Base-by-base conservation (phyloP, 2,113 vertebrate genomes). In the Pachypanchax playfairii region DNA sequence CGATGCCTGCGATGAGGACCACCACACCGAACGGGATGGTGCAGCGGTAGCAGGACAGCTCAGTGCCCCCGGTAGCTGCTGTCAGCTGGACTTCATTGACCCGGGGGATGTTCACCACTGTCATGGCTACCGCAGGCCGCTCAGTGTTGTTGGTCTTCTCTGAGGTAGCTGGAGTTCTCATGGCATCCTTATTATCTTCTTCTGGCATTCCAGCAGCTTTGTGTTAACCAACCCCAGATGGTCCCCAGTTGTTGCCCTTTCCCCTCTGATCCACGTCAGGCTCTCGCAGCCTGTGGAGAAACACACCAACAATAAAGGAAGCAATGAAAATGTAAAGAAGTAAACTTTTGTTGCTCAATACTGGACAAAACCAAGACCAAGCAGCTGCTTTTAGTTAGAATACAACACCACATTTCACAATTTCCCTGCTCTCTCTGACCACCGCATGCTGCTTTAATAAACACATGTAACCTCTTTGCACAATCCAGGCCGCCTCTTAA, bases 11-110 rank as follows among this genome's bases (percentile, higher is more conserved):
- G 4, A 99, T 97, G n/a, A 98, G 93, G 58, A 98, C 92, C 43
- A 98, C 96, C 83, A 99, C 93, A 0, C 95, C 96, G 0, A 99
- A 99, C 1, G 97, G 97, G 31, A 98, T 53, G 14, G 94, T 93
- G 71, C 97, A 99, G 65, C 96, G 96, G 78, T 97, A 99, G 85
- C 97, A 99, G 54, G 96, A 98, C 31, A 98, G 94, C 76, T 98
- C 97, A 0, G 96, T 82, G 2, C 97, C 97, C 0, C 97, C 97
- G 0, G 97, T 99, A 6, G 97, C 96, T 0, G 96, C 97, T 0
- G 93, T 94, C 84, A 99, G 90, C 89, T 97, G 95, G 62, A 93
- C 91, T 63, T 98, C 96, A 0, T 93, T 98, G 69, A 96, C 93
- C 75, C 96, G 86, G 0, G 95, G 95, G 56, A 95, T 83, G 10